A percentile compares a stretch with the other conserved stretches of the same genome.
Evolutionary conservation across 1,140 invertebrate genomes (phyloP).

Genomic region (Formica selysi): DNA sequence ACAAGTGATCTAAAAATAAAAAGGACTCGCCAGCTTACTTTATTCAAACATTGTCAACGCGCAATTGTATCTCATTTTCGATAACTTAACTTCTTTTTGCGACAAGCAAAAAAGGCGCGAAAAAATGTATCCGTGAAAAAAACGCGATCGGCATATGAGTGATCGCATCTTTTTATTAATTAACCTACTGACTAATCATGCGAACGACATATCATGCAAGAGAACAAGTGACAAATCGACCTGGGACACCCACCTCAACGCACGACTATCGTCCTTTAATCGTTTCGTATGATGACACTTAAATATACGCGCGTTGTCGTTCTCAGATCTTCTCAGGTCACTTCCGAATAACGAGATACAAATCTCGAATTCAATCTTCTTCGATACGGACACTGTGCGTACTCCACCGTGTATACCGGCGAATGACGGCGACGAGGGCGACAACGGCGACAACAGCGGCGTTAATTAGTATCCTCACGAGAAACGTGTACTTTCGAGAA

Average conservation of each 20-base stretch:
- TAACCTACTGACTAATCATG: neutral
- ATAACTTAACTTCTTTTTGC: neutral
- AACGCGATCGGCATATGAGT: neutral
- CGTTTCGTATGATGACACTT: neutral
- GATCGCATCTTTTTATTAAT: neutral
- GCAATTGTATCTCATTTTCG: neutral
- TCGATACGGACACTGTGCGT: neutral
- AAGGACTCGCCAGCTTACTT: neutral
- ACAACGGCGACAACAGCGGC: constrained; percentile 4
- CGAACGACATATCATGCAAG: neutral
- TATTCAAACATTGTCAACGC: neutral
- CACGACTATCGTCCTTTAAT: constrained; percentile 12
- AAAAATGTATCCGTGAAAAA: neutral
- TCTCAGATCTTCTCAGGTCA: too few relatives aligned
- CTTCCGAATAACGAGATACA: neutral
- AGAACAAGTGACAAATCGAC: constrained; percentile 20
- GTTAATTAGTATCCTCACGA: neutral
- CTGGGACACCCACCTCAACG: constrained; percentile 41
- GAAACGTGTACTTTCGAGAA: neutral
- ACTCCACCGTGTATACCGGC: constrained; percentile 12
- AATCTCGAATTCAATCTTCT: too few relatives aligned
- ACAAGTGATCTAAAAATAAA: too few relatives aligned
- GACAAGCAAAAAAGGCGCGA: neutral
- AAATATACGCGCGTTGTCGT: neutral
- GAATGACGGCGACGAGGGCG: neutral